phyloP scores from a whole-genome alignment of 2,797 vertebrate species.

The Chloroceryle inda region DNA sequence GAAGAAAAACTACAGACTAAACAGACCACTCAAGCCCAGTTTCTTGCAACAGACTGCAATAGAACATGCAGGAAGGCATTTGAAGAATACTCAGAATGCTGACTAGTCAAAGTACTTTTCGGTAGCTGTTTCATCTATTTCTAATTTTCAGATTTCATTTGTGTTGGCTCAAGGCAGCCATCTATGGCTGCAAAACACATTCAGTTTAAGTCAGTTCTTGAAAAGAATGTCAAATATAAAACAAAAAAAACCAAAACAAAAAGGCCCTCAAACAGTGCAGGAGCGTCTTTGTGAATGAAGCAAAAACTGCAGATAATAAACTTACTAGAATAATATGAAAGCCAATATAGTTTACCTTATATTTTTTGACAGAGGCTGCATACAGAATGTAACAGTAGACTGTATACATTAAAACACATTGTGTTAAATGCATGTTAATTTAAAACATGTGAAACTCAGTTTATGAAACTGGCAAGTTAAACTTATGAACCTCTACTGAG shows the following conservation, averaged over 20 bases:
- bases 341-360: conserved; percentile 2
- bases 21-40: background rate
- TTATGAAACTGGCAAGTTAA: background rate
- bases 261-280: conserved; percentile 19
- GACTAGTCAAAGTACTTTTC: conserved; percentile 71
- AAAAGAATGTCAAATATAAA: conserved; percentile 75
- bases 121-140: conserved; percentile 61
- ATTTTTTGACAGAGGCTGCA: conserved; percentile 24
- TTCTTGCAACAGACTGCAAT: conserved; percentile 17
- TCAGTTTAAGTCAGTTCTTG: conserved; percentile 71
- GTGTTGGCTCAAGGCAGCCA: conserved; percentile 72
- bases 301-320: conserved; percentile 53
- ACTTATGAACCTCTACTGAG: background rate
- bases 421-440: background rate
- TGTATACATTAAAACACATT: conserved; percentile 10
- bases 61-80: conserved; percentile 20
- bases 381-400: conserved; percentile 21
- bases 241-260: conserved; percentile 27
- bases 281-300: conserved; percentile 53
- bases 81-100: conserved; percentile 55
- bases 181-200: conserved; percentile 74
- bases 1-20: background rate
- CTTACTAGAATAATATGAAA: conserved; percentile 20
- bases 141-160: conserved; percentile 77
- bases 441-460: conserved; percentile 8